Conservation (phyloP, 2,797 vertebrate species). For the Phaenicophaeus curvirostris region DNA sequence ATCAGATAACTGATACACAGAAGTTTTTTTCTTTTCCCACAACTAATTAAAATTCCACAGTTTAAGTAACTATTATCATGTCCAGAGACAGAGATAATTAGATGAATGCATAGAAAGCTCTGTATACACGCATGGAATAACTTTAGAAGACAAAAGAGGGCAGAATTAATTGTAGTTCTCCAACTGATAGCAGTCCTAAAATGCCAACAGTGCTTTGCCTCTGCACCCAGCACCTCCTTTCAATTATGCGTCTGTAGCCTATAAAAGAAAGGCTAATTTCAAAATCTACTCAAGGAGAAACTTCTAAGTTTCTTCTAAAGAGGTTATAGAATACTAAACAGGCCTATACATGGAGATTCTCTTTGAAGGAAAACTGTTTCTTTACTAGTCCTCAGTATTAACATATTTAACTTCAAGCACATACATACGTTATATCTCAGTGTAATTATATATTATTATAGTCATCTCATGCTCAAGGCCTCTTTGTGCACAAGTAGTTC, state of each 20-base stretch:
- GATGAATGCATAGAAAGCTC: constrained; percentile 66
- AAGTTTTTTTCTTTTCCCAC: constrained; percentile 52
- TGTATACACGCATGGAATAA: constrained; percentile 60
- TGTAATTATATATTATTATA: not conserved
- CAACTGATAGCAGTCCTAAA: constrained; percentile 28
- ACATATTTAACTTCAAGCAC: not conserved
- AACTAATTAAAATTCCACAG: constrained; percentile 75
- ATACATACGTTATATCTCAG: not conserved
- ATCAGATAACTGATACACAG: constrained; percentile 52
- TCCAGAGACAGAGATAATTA: constrained; percentile 67
- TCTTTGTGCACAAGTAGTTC: not conserved
- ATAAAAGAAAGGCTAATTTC: constrained; percentile 3
- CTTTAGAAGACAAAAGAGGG: constrained; percentile 57
- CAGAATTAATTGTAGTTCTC: constrained; percentile 48
- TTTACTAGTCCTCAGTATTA: not conserved
- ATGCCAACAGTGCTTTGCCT: not conserved
- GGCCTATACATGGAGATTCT: not conserved
- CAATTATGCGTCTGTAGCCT: not conserved
- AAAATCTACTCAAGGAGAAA: constrained; percentile 1
- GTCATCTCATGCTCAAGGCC: not conserved
- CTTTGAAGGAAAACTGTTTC: not conserved
- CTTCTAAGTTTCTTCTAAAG: not conserved
- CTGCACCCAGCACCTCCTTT: not conserved
- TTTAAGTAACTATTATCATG: constrained; percentile 70
- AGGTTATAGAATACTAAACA: not conserved